These are phyloP conservation scores for Morpho helenor DNA, from an alignment of 2,888 invertebrate genomes.

Conservation along the genomic window DNA sequence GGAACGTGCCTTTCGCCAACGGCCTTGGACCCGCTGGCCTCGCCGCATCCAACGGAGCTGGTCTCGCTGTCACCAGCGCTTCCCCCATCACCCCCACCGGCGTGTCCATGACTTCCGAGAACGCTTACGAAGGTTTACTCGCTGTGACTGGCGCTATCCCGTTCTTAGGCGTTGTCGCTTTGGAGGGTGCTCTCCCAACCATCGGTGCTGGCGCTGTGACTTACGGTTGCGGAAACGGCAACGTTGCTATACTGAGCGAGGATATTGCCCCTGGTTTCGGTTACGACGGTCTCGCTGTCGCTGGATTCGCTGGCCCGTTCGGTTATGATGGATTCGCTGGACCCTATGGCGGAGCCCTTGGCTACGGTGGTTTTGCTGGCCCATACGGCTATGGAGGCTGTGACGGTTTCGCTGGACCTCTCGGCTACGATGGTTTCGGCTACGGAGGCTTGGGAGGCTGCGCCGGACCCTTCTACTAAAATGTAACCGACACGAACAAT, in stretches of 20 bases:
- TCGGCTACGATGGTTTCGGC: constrained; percentile 14
- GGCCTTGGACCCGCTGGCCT: constrained; percentile 10
- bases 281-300: too few relatives aligned
- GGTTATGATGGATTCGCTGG: constrained; percentile 5
- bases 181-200: constrained; percentile 40
- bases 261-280: constrained; percentile 10
- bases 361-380: constrained; percentile 9
- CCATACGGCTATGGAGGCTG: constrained; percentile 24
- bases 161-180: constrained; percentile 40
- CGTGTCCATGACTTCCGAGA: constrained; percentile 40
- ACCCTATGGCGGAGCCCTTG: constrained; percentile 2
- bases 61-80: constrained; percentile 32
- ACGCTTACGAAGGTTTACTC: constrained; percentile 37
- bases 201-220: constrained; percentile 40
- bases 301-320: neutral
- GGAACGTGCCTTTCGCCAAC: constrained; percentile 1
- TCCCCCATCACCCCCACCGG: constrained; percentile 43
- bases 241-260: constrained; percentile 39
- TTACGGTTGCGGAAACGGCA: constrained; percentile 44
- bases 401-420: constrained; percentile 18
- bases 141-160: constrained; percentile 40
- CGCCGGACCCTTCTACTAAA: neutral
- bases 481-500: neutral
- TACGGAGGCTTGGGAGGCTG: neutral
- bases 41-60: constrained; percentile 20